Base-by-base conservation (phyloP, 2,888 invertebrate species). In the Ochlodes sylvanus region DNA sequence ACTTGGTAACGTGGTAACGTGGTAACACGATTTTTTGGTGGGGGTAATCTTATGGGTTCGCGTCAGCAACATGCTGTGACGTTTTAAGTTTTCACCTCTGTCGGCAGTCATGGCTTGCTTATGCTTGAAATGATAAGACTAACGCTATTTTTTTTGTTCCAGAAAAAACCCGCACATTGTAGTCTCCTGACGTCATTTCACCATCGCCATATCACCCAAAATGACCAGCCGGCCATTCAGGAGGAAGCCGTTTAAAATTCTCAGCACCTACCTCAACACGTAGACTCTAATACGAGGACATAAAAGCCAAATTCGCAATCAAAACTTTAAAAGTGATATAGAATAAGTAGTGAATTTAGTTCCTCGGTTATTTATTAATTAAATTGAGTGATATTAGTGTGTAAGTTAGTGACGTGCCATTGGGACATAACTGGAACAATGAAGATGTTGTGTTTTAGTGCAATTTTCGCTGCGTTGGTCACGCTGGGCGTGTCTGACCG, bases 201-300 rank as follows among this genome's bases (percentile, higher is more conserved):
- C 73, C 76, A 67, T 73, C 74, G 81, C 78, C 75, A 86, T 80
- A 80, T 69, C 80, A 67, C 76, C 78, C 86, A 92, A 87, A 73
- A 93, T 92, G 93, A 83, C 74, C 77, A 76, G 74, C 75, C 82
- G 77, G 75, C 87, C 81, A n/a, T 83, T 86, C 73, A 82, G 91
- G 68, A 88, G 81, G 78, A 91, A 88, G 77, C 82, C 86, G 0
- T 87, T 79, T 73, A 92, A 90, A 81, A 83, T 83, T 63, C 78
- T 89, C 19, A 84, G 80, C 78, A 90, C 89, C 4, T 93, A 81
- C 76, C 79, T 92, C 1, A 92, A 92, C 81, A 92, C 93, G 82
- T 93, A 87, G 71, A 70, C 19, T 27, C 52, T 52, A 71, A 32
- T 27, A 44, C 58, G 70, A 74, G 67, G 68, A 71, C 72, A 69